A percentile compares a stretch with the other conserved stretches of the same genome.
Evolutionary conservation across 2,888 invertebrate species (phyloP).

Genomic region (Metopia argyrocephala): DNA sequence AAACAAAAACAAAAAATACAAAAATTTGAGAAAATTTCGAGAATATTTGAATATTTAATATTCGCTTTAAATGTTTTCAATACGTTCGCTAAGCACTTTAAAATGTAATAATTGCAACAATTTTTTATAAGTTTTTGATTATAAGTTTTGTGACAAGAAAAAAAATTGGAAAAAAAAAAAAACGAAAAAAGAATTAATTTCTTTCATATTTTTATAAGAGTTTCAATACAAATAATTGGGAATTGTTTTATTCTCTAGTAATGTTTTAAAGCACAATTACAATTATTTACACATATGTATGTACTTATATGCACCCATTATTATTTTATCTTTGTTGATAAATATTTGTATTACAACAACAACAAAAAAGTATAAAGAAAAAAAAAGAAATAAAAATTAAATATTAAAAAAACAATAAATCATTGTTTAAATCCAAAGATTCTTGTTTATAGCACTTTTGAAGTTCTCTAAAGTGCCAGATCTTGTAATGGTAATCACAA

Average conservation of each 20-base stretch:
- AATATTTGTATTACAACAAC: conserved; percentile 12
- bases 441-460: too few relatives aligned
- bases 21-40: not conserved
- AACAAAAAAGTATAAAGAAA: conserved; percentile 33
- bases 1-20: not conserved
- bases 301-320: conserved; percentile 27
- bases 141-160: conserved; percentile 3
- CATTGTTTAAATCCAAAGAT: not conserved
- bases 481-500: too few relatives aligned
- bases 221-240: conserved; percentile 19
- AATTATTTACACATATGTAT: too few relatives aligned
- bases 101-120: conserved; percentile 19
- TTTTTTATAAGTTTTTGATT: conserved; percentile 34
- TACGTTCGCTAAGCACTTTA: not conserved
- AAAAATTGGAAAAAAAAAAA: not conserved
- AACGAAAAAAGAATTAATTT: not conserved
- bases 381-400: not conserved
- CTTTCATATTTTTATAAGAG: conserved; percentile 14
- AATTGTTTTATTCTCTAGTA: conserved; percentile 18
- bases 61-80: not conserved
- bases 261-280: conserved; percentile 14
- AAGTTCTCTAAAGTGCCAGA: too few relatives aligned
- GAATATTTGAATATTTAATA: not conserved
- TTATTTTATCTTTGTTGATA: conserved; percentile 26
- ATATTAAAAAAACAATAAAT: not conserved